Base-by-base conservation (phyloP, 2,113 vertebrate genomes). In the Colaptes auratus region DNA sequence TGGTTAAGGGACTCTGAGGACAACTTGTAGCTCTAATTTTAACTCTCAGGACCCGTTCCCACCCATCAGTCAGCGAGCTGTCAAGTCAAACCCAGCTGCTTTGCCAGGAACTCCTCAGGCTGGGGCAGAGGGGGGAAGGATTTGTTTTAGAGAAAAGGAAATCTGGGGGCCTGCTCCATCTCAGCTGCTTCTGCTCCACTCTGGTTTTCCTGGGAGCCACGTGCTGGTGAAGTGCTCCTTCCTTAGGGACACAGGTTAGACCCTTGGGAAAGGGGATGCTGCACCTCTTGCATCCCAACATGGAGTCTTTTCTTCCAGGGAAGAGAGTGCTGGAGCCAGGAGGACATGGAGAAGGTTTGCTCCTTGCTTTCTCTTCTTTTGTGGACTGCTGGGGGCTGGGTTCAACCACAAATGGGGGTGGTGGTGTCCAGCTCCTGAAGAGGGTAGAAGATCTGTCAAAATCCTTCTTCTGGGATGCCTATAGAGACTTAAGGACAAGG, bases 261-360 rank as follows among this genome's bases (percentile, higher is more conserved):
- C 13, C 58, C 65, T 39, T 33, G 44, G 28, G 16, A 48, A 46
- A 78, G 24, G 19, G 14, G 53, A 39, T 77, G 30, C 28, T 55
- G 36, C 16, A 16, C 5, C 16, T 61, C 46, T 31, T 73, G n/a
- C 9, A 35, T 48, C 28, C 48, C 25, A 25, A 0, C 0, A 0
- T 0, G 50, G 25, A 23, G 27, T 44, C 25, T 50, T 86, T 3
- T 25, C 58, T 33, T 15, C 5, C 72, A 46, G 36, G 20, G 28
- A 39, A 31, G 28, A 48, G 31, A 2, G 31, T 31, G 35, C n/a
- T 75, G 71, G 48, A 78, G 28, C 11, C 35, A 36, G 70, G 39
- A 44, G 72, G 52, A 63, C 0, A 0, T 3, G 15, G 52, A 50
- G 70, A 50, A 56, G 15, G 28, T 36, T 67, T 76, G 18, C 15